phyloP scores from a whole-genome alignment of 2,113 vertebrate genomes.

The Erythrolamprus reginae region DNA sequence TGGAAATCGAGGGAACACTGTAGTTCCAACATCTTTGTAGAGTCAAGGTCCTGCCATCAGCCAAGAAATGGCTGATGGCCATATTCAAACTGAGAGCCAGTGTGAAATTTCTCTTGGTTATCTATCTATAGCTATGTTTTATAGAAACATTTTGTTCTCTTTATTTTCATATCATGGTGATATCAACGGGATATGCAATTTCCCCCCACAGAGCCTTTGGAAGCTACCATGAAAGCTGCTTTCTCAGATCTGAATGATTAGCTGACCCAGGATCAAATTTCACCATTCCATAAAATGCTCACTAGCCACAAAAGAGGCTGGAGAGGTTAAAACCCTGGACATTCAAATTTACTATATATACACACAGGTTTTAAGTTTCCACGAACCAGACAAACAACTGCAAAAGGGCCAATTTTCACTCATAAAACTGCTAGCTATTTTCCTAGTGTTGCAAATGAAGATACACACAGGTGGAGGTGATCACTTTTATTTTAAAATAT shows the following conservation, averaged over 20 bases:
- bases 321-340: background rate
- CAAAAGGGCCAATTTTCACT: background rate
- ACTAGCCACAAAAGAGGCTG: background rate
- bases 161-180: background rate
- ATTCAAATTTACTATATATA: background rate
- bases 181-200: background rate
- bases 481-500: background rate
- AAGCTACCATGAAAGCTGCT: background rate
- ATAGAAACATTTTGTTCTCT: conserved; percentile 5
- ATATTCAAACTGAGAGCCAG: conserved; percentile 6
- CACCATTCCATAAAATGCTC: background rate
- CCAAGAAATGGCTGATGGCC: background rate
- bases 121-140: background rate
- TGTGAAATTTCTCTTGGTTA: background rate
- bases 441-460: background rate
- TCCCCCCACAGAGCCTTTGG: background rate
- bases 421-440: background rate
- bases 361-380: background rate
- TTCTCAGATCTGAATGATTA: background rate
- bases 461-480: background rate
- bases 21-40: background rate
- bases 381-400: background rate
- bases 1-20: too few relatives aligned
- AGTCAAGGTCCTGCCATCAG: background rate
- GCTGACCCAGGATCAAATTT: background rate